Evolutionary conservation across 2,113 vertebrate genomes (phyloP).

Genomic region (Lates calcarifer): DNA sequence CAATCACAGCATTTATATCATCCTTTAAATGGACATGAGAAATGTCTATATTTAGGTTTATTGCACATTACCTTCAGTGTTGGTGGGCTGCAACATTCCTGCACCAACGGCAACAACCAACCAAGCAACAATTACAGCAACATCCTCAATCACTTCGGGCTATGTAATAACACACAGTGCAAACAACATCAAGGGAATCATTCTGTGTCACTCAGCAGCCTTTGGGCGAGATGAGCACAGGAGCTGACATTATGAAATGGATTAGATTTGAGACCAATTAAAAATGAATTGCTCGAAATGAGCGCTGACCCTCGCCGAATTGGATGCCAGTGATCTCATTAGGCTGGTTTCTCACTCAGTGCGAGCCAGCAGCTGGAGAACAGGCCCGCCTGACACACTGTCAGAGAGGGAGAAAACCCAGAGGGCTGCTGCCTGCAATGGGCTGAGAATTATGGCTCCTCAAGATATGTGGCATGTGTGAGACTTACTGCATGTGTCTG

Average conservation of each 20-base stretch:
- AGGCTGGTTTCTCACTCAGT: conserved; percentile 69
- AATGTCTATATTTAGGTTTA: conserved; percentile 37
- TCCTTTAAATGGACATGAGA: conserved; percentile 26
- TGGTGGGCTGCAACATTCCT: conserved; percentile 21
- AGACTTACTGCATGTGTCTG: not conserved
- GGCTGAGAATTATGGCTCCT: conserved; percentile 45
- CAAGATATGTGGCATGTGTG: conserved; percentile 30
- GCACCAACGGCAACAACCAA: conserved; percentile 38
- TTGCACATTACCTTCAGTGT: conserved; percentile 33
- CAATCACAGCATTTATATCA: conserved; percentile 1
- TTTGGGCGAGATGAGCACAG: conserved; percentile 68
- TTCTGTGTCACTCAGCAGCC: conserved; percentile 58
- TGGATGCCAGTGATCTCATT: conserved; percentile 83
- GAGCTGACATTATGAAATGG: conserved; percentile 81
- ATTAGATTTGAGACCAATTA: conserved; percentile 86
- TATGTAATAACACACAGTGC: conserved; percentile 56
- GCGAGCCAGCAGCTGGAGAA: conserved; percentile 70
- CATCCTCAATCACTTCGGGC: conserved; percentile 60
- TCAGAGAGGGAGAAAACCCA: conserved; percentile 66
- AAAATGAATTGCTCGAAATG: conserved; percentile 83
- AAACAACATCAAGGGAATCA: conserved; percentile 71
- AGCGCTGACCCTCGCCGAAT: conserved; percentile 81
- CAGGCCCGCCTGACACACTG: conserved; percentile 67
- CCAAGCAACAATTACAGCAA: conserved; percentile 34
- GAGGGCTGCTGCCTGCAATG: conserved; percentile 51